Evolutionary conservation across 1,140 invertebrate genomes (phyloP).

Genomic region (Drosophila ambigua): DNA sequence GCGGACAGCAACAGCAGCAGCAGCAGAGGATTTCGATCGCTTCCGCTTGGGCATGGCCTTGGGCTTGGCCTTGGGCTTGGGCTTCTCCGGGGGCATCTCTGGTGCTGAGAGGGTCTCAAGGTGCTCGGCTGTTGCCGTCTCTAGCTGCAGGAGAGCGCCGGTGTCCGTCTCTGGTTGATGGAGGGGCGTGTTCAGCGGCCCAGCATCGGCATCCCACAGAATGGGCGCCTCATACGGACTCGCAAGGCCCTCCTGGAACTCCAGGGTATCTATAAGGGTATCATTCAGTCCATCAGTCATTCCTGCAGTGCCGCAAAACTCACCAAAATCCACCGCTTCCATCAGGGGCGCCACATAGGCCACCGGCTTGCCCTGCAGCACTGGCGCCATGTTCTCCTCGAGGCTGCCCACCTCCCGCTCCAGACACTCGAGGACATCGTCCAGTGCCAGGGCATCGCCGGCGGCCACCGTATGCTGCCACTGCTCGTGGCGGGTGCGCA

Average conservation of each 20-base stretch:
- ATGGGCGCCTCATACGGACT: slow-evolving; percentile 3
- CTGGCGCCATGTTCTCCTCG: slow-evolving; percentile 25
- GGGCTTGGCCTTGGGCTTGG: slow-evolving; percentile 27
- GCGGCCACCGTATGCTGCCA: slow-evolving; percentile 55
- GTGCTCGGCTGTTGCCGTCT: slow-evolving; percentile 3
- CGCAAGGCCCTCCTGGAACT: slow-evolving; percentile 26
- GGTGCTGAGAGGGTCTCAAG: neutral
- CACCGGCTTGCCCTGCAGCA: slow-evolving; percentile 26
- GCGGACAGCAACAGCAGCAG: neutral
- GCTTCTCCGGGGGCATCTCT: neutral
- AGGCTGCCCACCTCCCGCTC: slow-evolving; percentile 66
- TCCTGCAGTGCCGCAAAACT: neutral
- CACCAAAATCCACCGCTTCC: slow-evolving; percentile 66
- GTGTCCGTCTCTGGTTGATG: slow-evolving; percentile 39
- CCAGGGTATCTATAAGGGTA: slow-evolving; percentile 22
- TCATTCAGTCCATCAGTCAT: neutral
- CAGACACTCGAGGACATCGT: slow-evolving; percentile 68
- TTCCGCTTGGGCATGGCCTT: slow-evolving; percentile 5
- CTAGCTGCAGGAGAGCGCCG: slow-evolving; percentile 3
- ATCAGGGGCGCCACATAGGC: slow-evolving; percentile 42
- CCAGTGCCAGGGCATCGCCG: slow-evolving; percentile 50
- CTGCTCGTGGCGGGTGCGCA: slow-evolving; percentile 63
- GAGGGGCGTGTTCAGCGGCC: slow-evolving; percentile 55
- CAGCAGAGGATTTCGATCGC: neutral
- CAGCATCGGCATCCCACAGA: slow-evolving; percentile 30